phyloP scores from a whole-genome alignment of 2,113 vertebrate genomes.

The Melanerpes aurifrons region DNA sequence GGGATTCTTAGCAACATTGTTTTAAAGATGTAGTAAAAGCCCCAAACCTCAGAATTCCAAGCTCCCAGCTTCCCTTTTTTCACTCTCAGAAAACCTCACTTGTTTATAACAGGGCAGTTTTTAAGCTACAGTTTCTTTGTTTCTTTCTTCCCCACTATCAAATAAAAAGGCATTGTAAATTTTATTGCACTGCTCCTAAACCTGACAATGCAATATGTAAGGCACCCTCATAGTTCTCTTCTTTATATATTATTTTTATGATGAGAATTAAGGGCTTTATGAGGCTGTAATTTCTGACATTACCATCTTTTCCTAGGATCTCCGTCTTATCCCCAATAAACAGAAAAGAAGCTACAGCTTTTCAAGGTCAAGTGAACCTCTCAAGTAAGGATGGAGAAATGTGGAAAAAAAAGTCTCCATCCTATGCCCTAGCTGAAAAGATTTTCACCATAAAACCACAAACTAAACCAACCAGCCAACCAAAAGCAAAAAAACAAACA shows the following conservation, averaged over 20 bases:
- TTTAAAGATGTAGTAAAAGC: constrained; percentile 45
- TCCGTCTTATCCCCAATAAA: constrained; percentile 58
- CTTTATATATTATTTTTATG: constrained; percentile 85
- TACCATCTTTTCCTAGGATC: constrained; percentile 70
- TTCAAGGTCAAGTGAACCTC: constrained; percentile 74
- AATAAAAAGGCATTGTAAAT: constrained; percentile 79
- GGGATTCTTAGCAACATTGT: not conserved
- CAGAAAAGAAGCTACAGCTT: constrained; percentile 48
- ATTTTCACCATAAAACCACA: not conserved
- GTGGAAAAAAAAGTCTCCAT: fast-evolving
- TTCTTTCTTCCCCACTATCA: constrained; percentile 62
- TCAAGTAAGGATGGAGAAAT: not conserved
- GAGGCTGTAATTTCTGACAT: constrained; percentile 81
- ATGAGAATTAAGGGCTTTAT: constrained; percentile 80
- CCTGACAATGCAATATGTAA: constrained; percentile 76
- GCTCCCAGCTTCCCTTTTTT: not conserved
- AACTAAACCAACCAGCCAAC: not conserved
- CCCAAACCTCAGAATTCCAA: not conserved
- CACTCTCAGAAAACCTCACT: not conserved
- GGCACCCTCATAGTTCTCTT: constrained; percentile 74
- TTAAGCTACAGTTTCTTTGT: constrained; percentile 69
- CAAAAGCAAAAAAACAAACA: not conserved
- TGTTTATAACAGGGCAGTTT: constrained; percentile 69
- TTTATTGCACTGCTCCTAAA: constrained; percentile 76
- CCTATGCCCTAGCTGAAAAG: not conserved